These are phyloP conservation scores for Brachystomella parvula DNA, from an alignment of 1,140 invertebrate genomes.

Conservation along the genomic window DNA sequence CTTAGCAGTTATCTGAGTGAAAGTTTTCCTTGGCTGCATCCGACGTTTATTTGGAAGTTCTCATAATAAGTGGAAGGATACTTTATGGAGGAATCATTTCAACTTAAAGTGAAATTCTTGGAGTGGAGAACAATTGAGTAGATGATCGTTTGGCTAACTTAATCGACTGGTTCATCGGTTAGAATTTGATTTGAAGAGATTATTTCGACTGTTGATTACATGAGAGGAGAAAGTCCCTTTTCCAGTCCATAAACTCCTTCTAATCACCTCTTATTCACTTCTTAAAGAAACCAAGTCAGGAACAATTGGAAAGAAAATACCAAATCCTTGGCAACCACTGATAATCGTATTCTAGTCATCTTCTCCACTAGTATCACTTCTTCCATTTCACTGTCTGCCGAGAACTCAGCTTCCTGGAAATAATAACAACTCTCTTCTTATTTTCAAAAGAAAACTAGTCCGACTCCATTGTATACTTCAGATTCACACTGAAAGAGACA, in stretches of 20 bases:
- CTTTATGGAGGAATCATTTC: conserved; percentile 1
- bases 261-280: conserved; percentile 23
- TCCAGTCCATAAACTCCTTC: conserved; percentile 32
- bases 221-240: conserved; percentile 15
- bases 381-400: no score
- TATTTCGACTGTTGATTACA: conserved; percentile 23
- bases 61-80: conserved; percentile 1
- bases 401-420: no score
- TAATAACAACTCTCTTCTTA: no score
- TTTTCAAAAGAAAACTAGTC: no score
- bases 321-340: neutral
- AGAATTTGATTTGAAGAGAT: conserved; percentile 29
- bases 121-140: neutral
- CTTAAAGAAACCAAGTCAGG: neutral
- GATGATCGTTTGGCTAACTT: conserved; percentile 7
- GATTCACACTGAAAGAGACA: neutral
- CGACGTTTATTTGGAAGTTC: neutral
- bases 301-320: neutral
- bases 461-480: no score
- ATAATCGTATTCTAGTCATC: no score
- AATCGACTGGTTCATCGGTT: conserved; percentile 29
- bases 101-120: neutral
- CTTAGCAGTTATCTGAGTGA: no score
- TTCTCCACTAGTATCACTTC: no score
- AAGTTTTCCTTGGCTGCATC: neutral